phyloP scores from a whole-genome alignment of 2,797 vertebrate genomes.

The Onychomys leucogaster region DNA sequence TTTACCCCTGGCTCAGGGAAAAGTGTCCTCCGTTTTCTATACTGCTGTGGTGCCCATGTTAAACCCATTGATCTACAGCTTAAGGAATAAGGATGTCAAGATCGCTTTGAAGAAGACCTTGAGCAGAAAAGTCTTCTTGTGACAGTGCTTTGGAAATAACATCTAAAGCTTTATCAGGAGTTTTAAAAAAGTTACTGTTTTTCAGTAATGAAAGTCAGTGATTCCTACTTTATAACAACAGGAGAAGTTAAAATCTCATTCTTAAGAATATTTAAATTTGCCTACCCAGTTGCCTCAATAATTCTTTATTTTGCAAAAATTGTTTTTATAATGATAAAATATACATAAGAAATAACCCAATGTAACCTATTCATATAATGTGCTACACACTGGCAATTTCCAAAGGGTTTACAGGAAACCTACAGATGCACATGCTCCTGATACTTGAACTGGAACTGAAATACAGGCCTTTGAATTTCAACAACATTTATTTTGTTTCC shows the following conservation, averaged over 20 bases:
- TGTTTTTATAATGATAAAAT: neutral
- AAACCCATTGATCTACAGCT: constrained; percentile 78
- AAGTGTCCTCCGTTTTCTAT: constrained; percentile 74
- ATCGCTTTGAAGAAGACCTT: constrained; percentile 61
- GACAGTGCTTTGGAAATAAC: neutral
- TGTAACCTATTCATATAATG: neutral
- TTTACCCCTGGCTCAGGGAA: constrained; percentile 65
- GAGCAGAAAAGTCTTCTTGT: constrained; percentile 43
- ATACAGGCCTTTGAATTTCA: neutral
- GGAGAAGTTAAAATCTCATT: neutral
- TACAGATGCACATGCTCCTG: rapidly evolving
- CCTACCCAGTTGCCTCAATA: neutral
- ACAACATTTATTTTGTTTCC: neutral
- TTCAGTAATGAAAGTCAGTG: neutral
- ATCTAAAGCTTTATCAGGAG: neutral
- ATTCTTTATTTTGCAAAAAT: constrained; percentile 19
- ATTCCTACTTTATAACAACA: neutral
- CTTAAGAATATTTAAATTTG: neutral
- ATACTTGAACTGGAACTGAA: neutral
- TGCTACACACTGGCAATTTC: neutral
- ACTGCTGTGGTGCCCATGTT: constrained; percentile 74
- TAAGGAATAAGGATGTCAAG: constrained; percentile 76
- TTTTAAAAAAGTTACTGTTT: neutral
- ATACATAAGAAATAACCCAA: neutral
- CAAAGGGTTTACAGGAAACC: neutral